Conservation (phyloP, 2,888 invertebrate species). For the Xanthostigma xanthostigma region DNA sequence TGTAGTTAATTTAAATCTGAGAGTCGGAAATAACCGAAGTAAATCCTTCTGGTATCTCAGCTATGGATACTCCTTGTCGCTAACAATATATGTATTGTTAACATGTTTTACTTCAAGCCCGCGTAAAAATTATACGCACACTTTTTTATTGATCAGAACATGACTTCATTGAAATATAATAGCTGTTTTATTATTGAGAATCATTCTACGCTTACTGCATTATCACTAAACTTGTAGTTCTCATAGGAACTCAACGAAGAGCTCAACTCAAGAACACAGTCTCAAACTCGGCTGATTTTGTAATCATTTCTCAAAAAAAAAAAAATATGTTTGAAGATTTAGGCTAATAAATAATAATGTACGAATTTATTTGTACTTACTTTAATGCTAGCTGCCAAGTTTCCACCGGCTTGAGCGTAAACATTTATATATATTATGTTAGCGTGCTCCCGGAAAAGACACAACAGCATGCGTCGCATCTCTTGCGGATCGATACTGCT, state of each 20-base stretch:
- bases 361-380: conserved; percentile 31
- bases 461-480: conserved; percentile 44
- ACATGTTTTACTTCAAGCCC: too few relatives aligned
- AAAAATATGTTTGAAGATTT: not conserved
- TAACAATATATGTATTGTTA: too few relatives aligned
- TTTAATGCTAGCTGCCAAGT: conserved; percentile 52
- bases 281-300: conserved; percentile 25
- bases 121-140: too few relatives aligned
- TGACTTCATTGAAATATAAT: too few relatives aligned
- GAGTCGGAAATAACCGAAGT: too few relatives aligned
- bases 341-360: not conserved
- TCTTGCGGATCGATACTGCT: conserved; percentile 49
- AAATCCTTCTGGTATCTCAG: too few relatives aligned
- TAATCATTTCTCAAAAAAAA: conserved; percentile 17
- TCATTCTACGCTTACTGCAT: too few relatives aligned
- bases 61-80: too few relatives aligned
- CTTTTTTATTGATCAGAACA: too few relatives aligned
- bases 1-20: too few relatives aligned
- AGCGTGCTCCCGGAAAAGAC: conserved; percentile 47
- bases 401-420: conserved; percentile 47
- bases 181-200: too few relatives aligned
- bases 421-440: conserved; percentile 41
- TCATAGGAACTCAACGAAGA: not conserved
- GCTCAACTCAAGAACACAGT: conserved; percentile 7
- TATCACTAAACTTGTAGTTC: too few relatives aligned